Evolutionary conservation across 1,140 invertebrate species (phyloP), one percentile per base, ranked within the genome.

Genomic region (Melipona quadrifasciata): DNA sequence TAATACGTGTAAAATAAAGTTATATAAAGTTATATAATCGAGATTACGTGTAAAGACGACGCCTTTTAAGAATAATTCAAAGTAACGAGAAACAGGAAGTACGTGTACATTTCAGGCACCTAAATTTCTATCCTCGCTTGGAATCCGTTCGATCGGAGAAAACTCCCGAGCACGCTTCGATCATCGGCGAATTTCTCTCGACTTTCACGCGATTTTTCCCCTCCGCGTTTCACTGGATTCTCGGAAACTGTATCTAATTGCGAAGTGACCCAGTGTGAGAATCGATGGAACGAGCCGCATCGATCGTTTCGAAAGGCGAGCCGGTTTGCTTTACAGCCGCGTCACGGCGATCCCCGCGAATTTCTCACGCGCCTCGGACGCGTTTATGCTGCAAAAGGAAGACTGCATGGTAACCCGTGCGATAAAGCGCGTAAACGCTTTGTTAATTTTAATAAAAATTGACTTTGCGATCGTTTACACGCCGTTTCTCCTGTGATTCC

Each of bases 191-290:
- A 16, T 82, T 65, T 74, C 57, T 34, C n/a, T 1, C 14, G 17
- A 51, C 71, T 74, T 82, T 74, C 61, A 64, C 74, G 39, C 39
- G 74, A 61, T 74, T 53, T 31, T 55, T n/a, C 47, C 10, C n/a
- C 39, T 1, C 47, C 39, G 27, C 70, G 71, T 82, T 82, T 82
- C 79, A 72, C 79, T 39, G 27, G 79, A 80, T 80, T 80, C 79
- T 71, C 47, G 68, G 79, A 80, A 72, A 80, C 39, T 61, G 57
- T 72, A 57, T 80, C 78, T 55, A 57, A 17, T 67, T 67, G 31
- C 31, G 19, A 34, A 34, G 58, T 71, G 34, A 80, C 34, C 53
- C 14, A 34, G 53, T 39, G 79, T 72, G 79, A 55, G 65, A 39
- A 71, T 71, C 78, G 76, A 47, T 51, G 51, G 65, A 39, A 17